A percentile compares a stretch with the other conserved stretches of the same genome.
These are phyloP conservation scores for Pomatostomus ruficeps DNA, from an alignment of 2,113 vertebrate species.

Conservation along the genomic window DNA sequence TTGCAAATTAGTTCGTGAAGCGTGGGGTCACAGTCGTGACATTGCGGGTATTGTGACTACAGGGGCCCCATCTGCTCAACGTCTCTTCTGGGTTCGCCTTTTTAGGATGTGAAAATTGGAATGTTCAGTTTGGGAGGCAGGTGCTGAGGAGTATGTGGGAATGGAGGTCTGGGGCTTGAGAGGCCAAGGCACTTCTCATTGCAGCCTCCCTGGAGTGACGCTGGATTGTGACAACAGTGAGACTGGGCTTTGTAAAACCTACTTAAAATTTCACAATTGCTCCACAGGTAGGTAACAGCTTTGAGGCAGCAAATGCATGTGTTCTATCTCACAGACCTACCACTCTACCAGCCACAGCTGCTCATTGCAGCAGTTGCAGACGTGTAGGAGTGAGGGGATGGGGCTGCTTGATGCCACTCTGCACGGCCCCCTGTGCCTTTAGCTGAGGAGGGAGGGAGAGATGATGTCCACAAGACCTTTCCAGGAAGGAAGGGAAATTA, in stretches of 20 bases:
- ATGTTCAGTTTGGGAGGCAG: background rate
- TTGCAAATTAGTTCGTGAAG: background rate
- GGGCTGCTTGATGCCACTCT: background rate
- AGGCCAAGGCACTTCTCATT: background rate
- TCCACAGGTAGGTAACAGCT: background rate
- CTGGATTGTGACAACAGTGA: background rate
- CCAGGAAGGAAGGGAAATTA: background rate
- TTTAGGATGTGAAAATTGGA: background rate
- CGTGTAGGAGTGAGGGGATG: accelerated
- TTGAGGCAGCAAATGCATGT: background rate
- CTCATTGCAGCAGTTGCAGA: accelerated
- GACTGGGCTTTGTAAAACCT: background rate
- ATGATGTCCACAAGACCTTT: background rate
- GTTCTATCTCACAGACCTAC: background rate
- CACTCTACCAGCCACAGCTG: background rate
- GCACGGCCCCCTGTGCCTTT: accelerated
- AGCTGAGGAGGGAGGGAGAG: background rate
- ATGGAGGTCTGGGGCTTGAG: background rate
- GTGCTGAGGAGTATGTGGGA: background rate
- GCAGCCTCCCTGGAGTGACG: background rate
- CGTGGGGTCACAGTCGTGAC: background rate
- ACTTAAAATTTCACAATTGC: background rate
- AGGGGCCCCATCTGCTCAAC: background rate
- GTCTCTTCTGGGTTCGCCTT: background rate
- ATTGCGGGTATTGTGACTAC: accelerated